phyloP scores from a whole-genome alignment of 1,140 invertebrate species.

The Linepithema humile region DNA sequence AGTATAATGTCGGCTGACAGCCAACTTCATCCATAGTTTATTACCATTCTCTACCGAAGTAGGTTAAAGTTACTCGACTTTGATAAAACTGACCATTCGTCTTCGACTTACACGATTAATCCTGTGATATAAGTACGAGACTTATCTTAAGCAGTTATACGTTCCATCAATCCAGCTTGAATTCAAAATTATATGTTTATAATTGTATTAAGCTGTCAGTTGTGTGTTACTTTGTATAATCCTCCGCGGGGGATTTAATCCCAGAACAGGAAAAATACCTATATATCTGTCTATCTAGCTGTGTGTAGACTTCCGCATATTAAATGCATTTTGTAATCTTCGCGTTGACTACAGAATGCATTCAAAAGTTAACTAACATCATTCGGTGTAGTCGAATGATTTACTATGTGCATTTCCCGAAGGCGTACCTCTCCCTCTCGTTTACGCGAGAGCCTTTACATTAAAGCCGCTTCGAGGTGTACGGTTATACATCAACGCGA shows the following conservation, averaged over 20 bases:
- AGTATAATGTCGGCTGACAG: background rate
- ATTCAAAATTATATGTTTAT: slow-evolving; percentile 14
- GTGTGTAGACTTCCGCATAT: slow-evolving; percentile 28
- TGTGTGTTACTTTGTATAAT: slow-evolving; percentile 16
- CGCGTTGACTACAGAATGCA: slow-evolving; percentile 2
- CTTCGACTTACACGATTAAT: slow-evolving; percentile 27
- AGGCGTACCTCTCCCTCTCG: slow-evolving; percentile 6
- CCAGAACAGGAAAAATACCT: slow-evolving; percentile 11
- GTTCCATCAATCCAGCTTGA: slow-evolving; percentile 12
- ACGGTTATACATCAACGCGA: slow-evolving; percentile 9
- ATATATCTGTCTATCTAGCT: slow-evolving; percentile 5
- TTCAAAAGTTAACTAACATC: slow-evolving; percentile 51
- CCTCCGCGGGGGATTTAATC: slow-evolving; percentile 20
- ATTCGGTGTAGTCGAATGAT: background rate
- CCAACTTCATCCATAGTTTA: background rate
- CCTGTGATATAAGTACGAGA: background rate
- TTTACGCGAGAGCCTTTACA: background rate
- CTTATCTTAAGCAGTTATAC: slow-evolving; percentile 4
- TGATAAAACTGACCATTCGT: slow-evolving; percentile 7
- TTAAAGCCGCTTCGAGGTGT: slow-evolving; percentile 12
- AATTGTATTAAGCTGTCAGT: slow-evolving; percentile 31
- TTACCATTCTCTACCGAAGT: background rate
- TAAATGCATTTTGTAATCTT: slow-evolving; percentile 38
- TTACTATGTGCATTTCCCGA: slow-evolving; percentile 21
- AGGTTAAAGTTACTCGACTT: background rate